These are phyloP conservation scores for Mormyrus iriodes DNA, from an alignment of 2,113 vertebrate species.

Conservation along the genomic window DNA sequence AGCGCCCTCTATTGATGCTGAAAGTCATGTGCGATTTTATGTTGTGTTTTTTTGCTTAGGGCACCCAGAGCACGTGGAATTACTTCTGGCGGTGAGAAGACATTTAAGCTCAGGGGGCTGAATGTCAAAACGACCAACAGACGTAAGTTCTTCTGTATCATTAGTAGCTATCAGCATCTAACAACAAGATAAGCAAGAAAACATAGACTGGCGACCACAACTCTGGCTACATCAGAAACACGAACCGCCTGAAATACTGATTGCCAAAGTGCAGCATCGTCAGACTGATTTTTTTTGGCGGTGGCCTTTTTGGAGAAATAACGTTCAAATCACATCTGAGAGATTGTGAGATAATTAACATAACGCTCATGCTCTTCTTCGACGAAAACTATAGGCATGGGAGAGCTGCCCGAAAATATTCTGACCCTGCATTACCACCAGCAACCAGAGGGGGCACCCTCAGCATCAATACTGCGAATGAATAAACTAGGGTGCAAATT, in stretches of 20 bases:
- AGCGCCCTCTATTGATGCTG: not conserved
- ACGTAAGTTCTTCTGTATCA: not conserved
- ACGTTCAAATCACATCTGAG: not conserved
- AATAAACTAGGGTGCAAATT: not conserved
- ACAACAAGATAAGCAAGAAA: not conserved
- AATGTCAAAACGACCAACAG: not conserved
- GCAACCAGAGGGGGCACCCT: not conserved
- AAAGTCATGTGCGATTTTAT: not conserved
- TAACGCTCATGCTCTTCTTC: not conserved
- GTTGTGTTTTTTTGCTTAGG: not conserved
- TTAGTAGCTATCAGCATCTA: not conserved
- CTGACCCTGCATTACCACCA: not conserved
- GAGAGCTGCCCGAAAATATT: not conserved
- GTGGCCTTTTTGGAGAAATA: not conserved
- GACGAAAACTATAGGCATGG: not conserved
- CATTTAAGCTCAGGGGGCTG: not conserved
- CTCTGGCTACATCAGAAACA: not conserved
- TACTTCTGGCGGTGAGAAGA: not conserved
- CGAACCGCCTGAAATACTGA: not conserved
- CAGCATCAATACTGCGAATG: not conserved
- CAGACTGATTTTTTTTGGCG: too few relatives aligned
- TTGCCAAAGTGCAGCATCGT: not conserved
- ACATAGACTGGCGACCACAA: not conserved
- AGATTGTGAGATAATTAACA: not conserved
- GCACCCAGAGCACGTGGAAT: not conserved